Percentiles rank a stretch among this genome's conserved stretches.
These are phyloP conservation scores for Leptobrachium ailaonicum DNA, from an alignment of 2,113 vertebrate genomes.

Conservation along the genomic window DNA sequence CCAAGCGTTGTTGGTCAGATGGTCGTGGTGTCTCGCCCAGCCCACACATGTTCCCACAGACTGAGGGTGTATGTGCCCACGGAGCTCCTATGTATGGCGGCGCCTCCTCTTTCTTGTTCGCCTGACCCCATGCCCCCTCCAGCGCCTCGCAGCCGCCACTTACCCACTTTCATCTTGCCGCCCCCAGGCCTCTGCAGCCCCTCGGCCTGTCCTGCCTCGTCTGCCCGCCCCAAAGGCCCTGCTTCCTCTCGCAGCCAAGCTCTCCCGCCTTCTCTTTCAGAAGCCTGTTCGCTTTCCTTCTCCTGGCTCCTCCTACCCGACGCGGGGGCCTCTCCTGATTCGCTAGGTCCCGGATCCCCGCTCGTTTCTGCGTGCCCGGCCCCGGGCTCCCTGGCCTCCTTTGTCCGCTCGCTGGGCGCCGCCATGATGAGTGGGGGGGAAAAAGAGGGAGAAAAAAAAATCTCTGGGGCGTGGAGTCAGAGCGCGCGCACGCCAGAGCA, in stretches of 20 bases:
- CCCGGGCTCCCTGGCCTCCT: slow-evolving; percentile 66
- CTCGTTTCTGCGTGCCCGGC: slow-evolving; percentile 36
- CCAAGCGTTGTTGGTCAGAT: background rate
- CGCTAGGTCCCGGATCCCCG: slow-evolving; percentile 62
- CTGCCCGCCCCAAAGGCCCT: background rate
- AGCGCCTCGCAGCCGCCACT: background rate
- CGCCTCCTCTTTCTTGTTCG: too few relatives aligned
- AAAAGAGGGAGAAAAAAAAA: background rate
- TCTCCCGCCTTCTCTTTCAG: background rate
- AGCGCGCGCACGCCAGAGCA: background rate
- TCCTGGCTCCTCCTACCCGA: slow-evolving; percentile 42
- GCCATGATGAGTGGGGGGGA: slow-evolving; percentile 67
- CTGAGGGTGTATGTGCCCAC: too few relatives aligned
- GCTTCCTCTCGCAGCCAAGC: slow-evolving; percentile 8
- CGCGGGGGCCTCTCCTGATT: slow-evolving; percentile 67
- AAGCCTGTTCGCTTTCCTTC: slow-evolving; percentile 7
- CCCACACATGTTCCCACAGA: too few relatives aligned
- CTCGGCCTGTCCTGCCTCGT: background rate
- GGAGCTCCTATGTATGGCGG: too few relatives aligned
- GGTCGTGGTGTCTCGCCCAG: too few relatives aligned
- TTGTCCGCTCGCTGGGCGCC: slow-evolving; percentile 78
- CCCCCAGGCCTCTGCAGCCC: background rate
- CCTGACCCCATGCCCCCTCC: background rate
- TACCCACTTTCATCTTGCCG: background rate
- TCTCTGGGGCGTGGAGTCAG: background rate